phyloP scores from a whole-genome alignment of 2,888 invertebrate genomes.

The Cotesia congregata region DNA sequence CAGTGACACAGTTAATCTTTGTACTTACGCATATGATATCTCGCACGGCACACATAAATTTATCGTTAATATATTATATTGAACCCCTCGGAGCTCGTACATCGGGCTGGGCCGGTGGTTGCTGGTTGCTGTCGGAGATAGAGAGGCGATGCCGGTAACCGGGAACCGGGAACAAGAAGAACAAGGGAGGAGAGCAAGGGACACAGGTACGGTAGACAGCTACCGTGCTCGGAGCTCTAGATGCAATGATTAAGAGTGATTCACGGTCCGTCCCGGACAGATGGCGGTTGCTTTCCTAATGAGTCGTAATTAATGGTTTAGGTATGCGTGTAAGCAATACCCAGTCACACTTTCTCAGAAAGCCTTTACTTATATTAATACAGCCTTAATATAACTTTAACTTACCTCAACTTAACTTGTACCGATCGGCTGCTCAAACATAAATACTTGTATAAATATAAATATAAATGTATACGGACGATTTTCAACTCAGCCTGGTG shows the following conservation, averaged over 20 bases:
- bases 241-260: constrained; percentile 69
- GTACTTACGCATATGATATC: neutral
- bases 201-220: constrained; percentile 33
- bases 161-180: constrained; percentile 23
- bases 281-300: constrained; percentile 68
- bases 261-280: constrained; percentile 66
- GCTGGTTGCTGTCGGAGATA: too few relatives aligned
- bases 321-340: constrained; percentile 60
- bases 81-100: too few relatives aligned
- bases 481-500: neutral
- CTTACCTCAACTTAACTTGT: constrained; percentile 18
- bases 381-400: too few relatives aligned
- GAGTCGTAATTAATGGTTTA: constrained; percentile 69
- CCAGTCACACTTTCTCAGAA: constrained; percentile 50
- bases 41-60: constrained; percentile 9
- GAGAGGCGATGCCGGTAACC: constrained; percentile 10
- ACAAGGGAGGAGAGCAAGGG: constrained; percentile 25
- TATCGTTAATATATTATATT: neutral
- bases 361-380: constrained; percentile 26
- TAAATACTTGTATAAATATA: neutral
- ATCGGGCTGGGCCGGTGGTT: too few relatives aligned
- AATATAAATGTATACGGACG: constrained; percentile 27
- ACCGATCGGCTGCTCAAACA: constrained; percentile 36
- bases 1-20: neutral
- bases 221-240: constrained; percentile 53